Conservation (phyloP, 1,140 invertebrate species). For the Agrypnia vestita region DNA sequence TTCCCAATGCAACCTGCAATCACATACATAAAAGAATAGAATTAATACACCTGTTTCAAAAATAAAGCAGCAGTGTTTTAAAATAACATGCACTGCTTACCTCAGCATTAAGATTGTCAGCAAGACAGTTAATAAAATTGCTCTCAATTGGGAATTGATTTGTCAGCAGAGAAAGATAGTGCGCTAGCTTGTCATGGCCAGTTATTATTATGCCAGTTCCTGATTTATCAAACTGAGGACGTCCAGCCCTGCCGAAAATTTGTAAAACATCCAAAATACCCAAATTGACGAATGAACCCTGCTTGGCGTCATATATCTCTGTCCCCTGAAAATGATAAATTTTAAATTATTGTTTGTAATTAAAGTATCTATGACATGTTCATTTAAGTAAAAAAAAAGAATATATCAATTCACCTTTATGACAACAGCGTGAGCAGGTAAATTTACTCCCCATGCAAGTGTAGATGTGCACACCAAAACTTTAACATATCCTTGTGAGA, state of each 20-base stretch:
- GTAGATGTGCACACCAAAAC: constrained; percentile 98
- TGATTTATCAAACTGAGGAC: constrained; percentile 93
- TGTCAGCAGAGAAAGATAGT: constrained; percentile 95
- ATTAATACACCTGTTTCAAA: neutral
- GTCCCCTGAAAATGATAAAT: constrained; percentile 82
- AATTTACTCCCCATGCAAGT: constrained; percentile 99
- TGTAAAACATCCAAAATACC: constrained; percentile 98
- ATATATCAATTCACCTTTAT: constrained; percentile 81
- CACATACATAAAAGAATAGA: neutral
- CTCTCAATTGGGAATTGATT: constrained; percentile 99
- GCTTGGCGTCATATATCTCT: constrained; percentile 97
- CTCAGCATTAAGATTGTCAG: constrained; percentile 99
- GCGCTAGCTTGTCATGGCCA: constrained; percentile 90
- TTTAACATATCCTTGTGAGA: constrained; percentile 90
- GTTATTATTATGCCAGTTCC: constrained; percentile 98
- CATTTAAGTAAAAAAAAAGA: constrained; percentile 5
- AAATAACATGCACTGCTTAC: constrained; percentile 70
- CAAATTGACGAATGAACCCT: constrained; percentile 94
- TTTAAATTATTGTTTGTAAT: constrained; percentile 1
- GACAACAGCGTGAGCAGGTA: constrained; percentile 97
- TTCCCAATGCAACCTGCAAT: constrained; percentile 88
- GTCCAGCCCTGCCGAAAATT: constrained; percentile 98
- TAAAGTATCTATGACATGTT: neutral
- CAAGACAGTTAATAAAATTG: constrained; percentile 92
- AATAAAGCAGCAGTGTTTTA: constrained; percentile 30